Evolutionary conservation across 2,888 invertebrate genomes (phyloP).

Genomic region (Tetrapedia diversipes): DNA sequence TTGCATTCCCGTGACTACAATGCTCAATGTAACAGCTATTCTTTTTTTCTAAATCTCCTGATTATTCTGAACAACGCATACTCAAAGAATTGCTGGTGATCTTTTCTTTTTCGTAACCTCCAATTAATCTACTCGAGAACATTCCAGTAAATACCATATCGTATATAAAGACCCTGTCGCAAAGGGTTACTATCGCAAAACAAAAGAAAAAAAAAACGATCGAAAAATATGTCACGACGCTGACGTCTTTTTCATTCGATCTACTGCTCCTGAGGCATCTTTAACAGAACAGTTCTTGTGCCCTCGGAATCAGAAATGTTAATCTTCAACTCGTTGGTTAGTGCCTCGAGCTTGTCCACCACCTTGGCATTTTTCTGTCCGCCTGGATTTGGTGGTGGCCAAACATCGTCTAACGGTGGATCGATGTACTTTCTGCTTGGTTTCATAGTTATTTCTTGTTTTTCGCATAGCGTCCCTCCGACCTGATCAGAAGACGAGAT

Average conservation of each 20-base stretch:
- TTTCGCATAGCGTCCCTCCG: slow-evolving; percentile 69
- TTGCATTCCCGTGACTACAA: neutral
- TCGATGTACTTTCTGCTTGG: slow-evolving; percentile 83
- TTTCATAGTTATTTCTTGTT: slow-evolving; percentile 57
- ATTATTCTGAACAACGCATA: neutral
- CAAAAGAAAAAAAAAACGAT: neutral
- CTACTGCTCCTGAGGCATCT: slow-evolving; percentile 78
- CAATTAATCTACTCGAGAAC: neutral
- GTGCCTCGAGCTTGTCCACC: slow-evolving; percentile 75
- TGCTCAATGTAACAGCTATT: too few relatives aligned
- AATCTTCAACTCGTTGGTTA: slow-evolving; percentile 79
- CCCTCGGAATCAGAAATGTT: slow-evolving; percentile 80
- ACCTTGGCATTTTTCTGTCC: slow-evolving; percentile 60
- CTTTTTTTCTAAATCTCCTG: neutral
- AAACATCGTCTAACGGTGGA: slow-evolving; percentile 85
- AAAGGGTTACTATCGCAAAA: slow-evolving; percentile 10
- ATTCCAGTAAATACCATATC: neutral
- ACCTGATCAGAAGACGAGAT: slow-evolving; percentile 67
- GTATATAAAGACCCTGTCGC: neutral
- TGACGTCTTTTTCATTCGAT: neutral
- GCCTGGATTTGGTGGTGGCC: slow-evolving; percentile 84
- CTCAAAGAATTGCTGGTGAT: too few relatives aligned
- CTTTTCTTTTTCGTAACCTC: neutral
- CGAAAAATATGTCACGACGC: slow-evolving; percentile 4
- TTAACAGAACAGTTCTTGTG: slow-evolving; percentile 78